These are phyloP conservation scores for Drosophila mayri DNA, from an alignment of 1,140 invertebrate genomes.

Conservation along the genomic window DNA sequence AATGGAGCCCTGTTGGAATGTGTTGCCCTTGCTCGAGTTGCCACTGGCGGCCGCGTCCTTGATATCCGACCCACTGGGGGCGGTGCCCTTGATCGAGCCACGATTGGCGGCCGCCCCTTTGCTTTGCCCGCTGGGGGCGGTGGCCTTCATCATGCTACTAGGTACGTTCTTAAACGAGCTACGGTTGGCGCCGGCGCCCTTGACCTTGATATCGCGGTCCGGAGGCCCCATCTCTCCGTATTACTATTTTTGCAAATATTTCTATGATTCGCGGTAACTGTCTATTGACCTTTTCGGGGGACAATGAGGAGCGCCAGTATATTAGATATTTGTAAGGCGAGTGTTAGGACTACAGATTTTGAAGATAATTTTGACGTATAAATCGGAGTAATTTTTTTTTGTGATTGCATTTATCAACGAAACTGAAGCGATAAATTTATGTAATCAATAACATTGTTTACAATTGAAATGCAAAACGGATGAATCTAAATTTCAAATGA, in stretches of 20 bases:
- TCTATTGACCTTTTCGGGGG: not conserved
- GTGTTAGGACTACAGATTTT: slow-evolving; percentile 29
- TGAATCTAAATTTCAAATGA: not conserved
- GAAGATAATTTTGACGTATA: slow-evolving; percentile 35
- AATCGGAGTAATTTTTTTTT: not conserved
- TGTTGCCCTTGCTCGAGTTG: not conserved
- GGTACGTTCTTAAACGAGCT: not conserved
- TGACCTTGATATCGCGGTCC: slow-evolving; percentile 10
- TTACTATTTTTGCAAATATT: not conserved
- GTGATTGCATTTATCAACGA: not conserved
- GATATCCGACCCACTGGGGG: slow-evolving; percentile 2
- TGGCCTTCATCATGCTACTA: not conserved
- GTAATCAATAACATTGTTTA: not conserved
- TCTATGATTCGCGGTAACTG: not conserved
- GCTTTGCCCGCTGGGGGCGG: not conserved
- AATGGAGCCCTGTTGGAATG: not conserved
- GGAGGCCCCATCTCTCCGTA: slow-evolving; percentile 3
- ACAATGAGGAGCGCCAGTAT: not conserved
- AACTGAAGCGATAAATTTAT: too few species aligned
- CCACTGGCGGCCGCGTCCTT: not conserved
- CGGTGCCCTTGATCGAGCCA: not conserved
- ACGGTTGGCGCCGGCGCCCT: not conserved
- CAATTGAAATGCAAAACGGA: not conserved
- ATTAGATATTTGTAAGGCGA: slow-evolving; percentile 6
- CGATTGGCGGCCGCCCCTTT: not conserved